Evolutionary conservation across 2,113 vertebrate species (phyloP).

Genomic region (Urocynchramus pylzowi): DNA sequence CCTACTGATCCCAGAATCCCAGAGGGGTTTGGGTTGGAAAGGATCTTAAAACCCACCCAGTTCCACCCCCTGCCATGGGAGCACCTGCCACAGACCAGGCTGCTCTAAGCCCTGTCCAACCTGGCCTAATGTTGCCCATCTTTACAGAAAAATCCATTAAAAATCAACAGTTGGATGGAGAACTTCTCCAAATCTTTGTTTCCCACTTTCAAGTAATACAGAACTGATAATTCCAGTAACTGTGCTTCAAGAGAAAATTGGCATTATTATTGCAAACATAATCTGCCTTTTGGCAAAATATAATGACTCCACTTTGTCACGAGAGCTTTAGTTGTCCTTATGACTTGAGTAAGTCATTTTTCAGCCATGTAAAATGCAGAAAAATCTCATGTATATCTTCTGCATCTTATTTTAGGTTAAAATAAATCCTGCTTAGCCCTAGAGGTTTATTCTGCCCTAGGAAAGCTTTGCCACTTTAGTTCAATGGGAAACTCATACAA

Average conservation of each 20-base stretch:
- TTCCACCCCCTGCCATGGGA: background rate
- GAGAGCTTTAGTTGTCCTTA: background rate
- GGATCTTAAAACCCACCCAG: background rate
- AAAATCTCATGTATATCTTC: background rate
- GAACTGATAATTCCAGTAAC: background rate
- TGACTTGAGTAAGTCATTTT: background rate
- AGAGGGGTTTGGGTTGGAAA: background rate
- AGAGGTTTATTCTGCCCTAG: background rate
- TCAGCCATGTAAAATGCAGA: background rate
- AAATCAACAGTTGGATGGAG: background rate
- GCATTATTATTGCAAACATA: background rate
- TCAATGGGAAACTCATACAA: background rate
- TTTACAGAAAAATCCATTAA: background rate
- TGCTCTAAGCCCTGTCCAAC: background rate
- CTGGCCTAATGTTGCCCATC: background rate
- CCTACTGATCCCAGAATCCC: background rate
- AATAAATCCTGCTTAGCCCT: background rate
- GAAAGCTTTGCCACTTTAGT: background rate
- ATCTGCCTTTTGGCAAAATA: background rate
- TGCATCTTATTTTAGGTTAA: background rate
- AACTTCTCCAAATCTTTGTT: background rate
- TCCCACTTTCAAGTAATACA: background rate
- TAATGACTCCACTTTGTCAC: background rate
- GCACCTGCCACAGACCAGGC: background rate
- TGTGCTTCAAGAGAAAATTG: background rate